phyloP scores from a whole-genome alignment of 2,888 invertebrate species.

The Carterocephalus palaemon region DNA sequence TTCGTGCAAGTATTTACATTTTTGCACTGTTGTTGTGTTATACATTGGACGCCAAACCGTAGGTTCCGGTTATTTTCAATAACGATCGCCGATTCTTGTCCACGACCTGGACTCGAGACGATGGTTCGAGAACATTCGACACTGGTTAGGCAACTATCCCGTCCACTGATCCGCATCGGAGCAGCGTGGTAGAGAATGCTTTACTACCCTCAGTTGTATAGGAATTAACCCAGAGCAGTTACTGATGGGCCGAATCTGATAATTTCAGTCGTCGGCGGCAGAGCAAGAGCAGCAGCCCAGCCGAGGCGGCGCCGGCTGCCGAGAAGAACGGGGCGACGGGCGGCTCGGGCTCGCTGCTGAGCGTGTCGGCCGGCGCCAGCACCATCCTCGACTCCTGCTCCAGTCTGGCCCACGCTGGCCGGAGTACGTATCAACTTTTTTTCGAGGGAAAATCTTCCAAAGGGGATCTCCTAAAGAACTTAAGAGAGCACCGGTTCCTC shows the following conservation, averaged over 20 bases:
- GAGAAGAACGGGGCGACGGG: slow-evolving; percentile 19
- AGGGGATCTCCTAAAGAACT: no score
- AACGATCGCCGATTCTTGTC: background rate
- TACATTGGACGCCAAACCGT: background rate
- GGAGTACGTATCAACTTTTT: slow-evolving; percentile 1
- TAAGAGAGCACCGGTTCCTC: no score
- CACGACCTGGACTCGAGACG: no score
- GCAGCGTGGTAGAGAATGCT: no score
- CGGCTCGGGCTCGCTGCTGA: slow-evolving; percentile 71
- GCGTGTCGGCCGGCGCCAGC: slow-evolving; percentile 78
- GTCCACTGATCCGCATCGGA: no score
- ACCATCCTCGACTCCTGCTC: slow-evolving; percentile 77
- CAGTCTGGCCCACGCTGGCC: slow-evolving; percentile 51
- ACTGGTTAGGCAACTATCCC: no score
- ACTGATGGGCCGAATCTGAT: background rate
- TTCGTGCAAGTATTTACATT: no score
- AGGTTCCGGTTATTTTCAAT: no score
- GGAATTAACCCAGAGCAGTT: background rate
- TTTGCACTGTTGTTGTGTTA: background rate
- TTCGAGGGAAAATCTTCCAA: no score
- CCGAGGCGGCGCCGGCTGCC: slow-evolving; percentile 21
- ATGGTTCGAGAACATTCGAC: no score
- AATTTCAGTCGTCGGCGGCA: no score
- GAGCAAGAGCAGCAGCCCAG: slow-evolving; percentile 38
- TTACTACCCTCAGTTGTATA: background rate